Evolutionary conservation across 2,888 invertebrate genomes (phyloP).

Genomic region (Lepidocyrtoides sp.): DNA sequence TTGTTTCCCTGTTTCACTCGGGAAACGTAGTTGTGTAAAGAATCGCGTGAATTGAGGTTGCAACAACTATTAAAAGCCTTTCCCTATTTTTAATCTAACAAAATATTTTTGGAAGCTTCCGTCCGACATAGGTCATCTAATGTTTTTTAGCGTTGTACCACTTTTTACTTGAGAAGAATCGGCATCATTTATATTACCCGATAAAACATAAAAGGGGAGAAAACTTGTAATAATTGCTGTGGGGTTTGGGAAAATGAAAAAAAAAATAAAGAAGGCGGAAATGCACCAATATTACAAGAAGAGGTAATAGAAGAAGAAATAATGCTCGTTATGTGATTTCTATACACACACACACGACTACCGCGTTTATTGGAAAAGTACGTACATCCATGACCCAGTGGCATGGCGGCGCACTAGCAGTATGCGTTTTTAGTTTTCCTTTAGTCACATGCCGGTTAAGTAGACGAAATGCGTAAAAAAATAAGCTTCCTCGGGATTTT

Average conservation of each 20-base stretch:
- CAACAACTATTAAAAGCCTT: constrained; percentile 72
- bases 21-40: constrained; percentile 68
- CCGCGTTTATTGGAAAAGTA: background rate
- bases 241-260: background rate
- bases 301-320: too few species aligned
- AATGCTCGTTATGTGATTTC: constrained; percentile 7
- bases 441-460: background rate
- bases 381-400: constrained; percentile 61
- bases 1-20: background rate
- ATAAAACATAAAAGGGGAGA: background rate
- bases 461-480: constrained; percentile 64
- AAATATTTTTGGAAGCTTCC: background rate
- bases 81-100: constrained; percentile 62
- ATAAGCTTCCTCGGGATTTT: background rate
- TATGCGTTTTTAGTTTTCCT: background rate
- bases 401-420: background rate
- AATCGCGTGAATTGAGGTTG: constrained; percentile 66
- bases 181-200: constrained; percentile 8
- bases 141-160: constrained; percentile 2
- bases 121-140: constrained; percentile 1
- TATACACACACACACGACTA: background rate
- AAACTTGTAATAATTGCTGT: constrained; percentile 54
- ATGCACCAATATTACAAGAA: constrained; percentile 12
- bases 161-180: constrained; percentile 13
- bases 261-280: constrained; percentile 24